A percentile compares a stretch with the other conserved stretches of the same genome.
phyloP scores from a whole-genome alignment of 2,797 vertebrate genomes.

The Poecile montanus region DNA sequence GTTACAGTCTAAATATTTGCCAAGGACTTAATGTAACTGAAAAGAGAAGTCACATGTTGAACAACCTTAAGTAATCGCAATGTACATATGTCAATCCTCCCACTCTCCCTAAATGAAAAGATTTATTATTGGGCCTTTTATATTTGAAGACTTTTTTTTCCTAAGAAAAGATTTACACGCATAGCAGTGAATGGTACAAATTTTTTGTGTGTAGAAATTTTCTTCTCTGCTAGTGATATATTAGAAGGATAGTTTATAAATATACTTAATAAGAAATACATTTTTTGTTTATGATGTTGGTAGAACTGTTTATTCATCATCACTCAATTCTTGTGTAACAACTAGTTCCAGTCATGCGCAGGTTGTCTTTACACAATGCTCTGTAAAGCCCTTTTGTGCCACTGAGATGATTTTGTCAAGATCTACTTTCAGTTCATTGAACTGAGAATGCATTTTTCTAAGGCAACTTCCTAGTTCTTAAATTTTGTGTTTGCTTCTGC shows the following conservation, averaged over 20 bases:
- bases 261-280: neutral
- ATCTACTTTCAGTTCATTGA: slow-evolving; percentile 48
- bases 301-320: neutral
- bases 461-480: slow-evolving; percentile 5
- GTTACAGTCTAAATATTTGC: neutral
- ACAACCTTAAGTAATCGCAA: neutral
- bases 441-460: slow-evolving; percentile 43
- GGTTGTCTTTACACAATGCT: slow-evolving; percentile 17
- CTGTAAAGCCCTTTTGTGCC: neutral
- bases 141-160: neutral
- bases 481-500: slow-evolving; percentile 9
- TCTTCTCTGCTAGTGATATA: neutral
- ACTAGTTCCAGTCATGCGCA: slow-evolving; percentile 13
- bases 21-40: neutral
- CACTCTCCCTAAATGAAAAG: neutral
- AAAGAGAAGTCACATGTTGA: neutral
- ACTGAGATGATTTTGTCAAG: slow-evolving; percentile 20
- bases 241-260: neutral
- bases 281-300: neutral
- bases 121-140: neutral
- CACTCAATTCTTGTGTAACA: neutral
- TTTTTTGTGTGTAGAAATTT: neutral
- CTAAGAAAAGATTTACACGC: neutral
- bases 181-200: neutral
- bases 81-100: neutral